phyloP scores from a whole-genome alignment of 2,113 vertebrate species.

The Coreoperca whiteheadi region DNA sequence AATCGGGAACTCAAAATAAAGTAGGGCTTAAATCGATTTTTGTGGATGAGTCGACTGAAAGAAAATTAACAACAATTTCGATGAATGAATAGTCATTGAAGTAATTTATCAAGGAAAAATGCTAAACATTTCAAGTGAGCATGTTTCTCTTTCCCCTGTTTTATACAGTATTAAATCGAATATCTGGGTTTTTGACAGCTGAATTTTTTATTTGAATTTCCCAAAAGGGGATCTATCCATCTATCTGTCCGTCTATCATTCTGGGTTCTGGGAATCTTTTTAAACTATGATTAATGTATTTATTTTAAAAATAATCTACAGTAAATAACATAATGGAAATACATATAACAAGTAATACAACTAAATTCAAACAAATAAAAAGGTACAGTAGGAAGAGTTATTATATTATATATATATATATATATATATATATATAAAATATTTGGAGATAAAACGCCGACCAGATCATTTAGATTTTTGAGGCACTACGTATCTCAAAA shows the following conservation, averaged over 20 bases:
- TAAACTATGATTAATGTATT: background rate
- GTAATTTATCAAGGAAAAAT: background rate
- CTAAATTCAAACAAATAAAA: constrained; percentile 5
- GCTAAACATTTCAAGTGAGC: too few relatives aligned
- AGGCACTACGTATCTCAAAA: constrained; percentile 13
- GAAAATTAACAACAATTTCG: too few relatives aligned
- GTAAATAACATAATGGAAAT: background rate
- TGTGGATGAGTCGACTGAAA: too few relatives aligned
- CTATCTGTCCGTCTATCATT: background rate
- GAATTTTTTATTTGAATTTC: too few relatives aligned
- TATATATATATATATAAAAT: too few relatives aligned
- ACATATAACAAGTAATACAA: background rate
- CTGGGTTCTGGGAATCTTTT: background rate
- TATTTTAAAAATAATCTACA: background rate
- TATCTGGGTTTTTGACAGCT: background rate
- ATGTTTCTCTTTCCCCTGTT: background rate
- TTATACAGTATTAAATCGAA: background rate
- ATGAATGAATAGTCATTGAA: too few relatives aligned
- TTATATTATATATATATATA: too few relatives aligned
- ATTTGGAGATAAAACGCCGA: constrained; percentile 10
- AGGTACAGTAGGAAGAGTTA: background rate
- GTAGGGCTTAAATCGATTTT: too few relatives aligned
- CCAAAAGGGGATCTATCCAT: too few relatives aligned
- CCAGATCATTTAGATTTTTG: background rate
- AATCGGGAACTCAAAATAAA: too few relatives aligned